Evolutionary conservation across 2,797 vertebrate genomes (phyloP).

Genomic region (Carcharodon carcharias): DNA sequence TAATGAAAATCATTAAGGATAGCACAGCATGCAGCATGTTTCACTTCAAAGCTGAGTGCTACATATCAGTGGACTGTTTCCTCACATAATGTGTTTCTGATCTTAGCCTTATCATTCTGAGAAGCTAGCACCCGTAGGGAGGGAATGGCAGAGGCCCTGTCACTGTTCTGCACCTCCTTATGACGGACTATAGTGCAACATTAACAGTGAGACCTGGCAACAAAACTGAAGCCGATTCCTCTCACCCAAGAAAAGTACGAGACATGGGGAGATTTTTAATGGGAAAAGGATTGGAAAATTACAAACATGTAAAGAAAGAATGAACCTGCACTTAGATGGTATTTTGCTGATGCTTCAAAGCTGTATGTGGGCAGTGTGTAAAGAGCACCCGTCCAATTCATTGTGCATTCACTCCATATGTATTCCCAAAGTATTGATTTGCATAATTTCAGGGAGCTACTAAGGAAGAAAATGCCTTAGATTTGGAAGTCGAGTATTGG

Average conservation of each 20-base stretch:
- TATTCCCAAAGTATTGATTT: too few relatives aligned
- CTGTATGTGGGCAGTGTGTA: not conserved
- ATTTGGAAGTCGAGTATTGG: too few relatives aligned
- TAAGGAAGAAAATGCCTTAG: too few relatives aligned
- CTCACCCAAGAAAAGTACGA: not conserved
- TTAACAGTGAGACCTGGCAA: not conserved
- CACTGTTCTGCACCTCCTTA: too few relatives aligned
- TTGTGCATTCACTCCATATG: not conserved
- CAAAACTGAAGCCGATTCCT: not conserved
- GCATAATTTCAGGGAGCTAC: too few relatives aligned
- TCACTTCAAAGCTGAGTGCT: not conserved
- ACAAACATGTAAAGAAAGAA: not conserved
- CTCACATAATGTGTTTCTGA: not conserved
- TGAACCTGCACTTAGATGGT: too few relatives aligned
- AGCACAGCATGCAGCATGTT: not conserved
- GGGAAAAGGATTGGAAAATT: too few relatives aligned
- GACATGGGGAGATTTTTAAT: too few relatives aligned
- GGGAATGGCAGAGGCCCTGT: not conserved
- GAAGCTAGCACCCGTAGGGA: not conserved
- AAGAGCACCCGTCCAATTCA: not conserved
- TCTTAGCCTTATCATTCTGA: not conserved
- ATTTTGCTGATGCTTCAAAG: not conserved
- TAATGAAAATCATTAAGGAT: not conserved
- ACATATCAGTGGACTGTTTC: not conserved
- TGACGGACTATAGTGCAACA: too few relatives aligned